Evolutionary conservation across 2,113 vertebrate genomes (phyloP).

Genomic region (Piaya cayana): DNA sequence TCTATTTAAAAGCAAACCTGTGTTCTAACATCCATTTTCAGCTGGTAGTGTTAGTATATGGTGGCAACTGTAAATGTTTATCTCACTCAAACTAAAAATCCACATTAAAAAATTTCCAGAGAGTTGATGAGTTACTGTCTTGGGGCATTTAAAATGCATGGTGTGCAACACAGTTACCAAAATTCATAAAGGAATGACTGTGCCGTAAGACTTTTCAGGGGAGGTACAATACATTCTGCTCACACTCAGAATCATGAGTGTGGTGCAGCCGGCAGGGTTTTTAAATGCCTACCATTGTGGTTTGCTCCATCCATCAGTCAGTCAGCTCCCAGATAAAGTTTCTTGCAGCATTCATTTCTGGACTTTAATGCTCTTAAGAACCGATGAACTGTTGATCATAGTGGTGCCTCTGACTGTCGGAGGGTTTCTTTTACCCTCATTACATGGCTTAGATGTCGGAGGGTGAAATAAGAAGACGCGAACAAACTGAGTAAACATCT

Average conservation of each 20-base stretch:
- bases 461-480: neutral
- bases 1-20: neutral
- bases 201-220: neutral
- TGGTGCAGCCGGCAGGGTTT: neutral
- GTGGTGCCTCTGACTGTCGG: neutral
- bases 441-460: neutral
- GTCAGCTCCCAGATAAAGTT: conserved; percentile 33
- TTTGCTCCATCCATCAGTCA: conserved; percentile 6
- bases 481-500: conserved; percentile 25
- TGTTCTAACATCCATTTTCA: neutral
- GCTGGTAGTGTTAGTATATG: neutral
- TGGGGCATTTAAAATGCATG: neutral
- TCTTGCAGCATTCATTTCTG: conserved; percentile 11
- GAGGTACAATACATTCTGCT: neutral
- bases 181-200: neutral
- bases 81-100: neutral
- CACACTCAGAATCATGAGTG: neutral
- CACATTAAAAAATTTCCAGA: neutral
- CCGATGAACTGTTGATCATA: conserved; percentile 2
- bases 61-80: neutral
- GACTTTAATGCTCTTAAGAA: conserved; percentile 3
- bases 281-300: conserved; percentile 33
- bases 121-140: neutral
- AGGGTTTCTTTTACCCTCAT: neutral
- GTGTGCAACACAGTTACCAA: neutral